These are phyloP conservation scores for Polypedilum pembai DNA, from an alignment of 1,140 invertebrate species.

Conservation along the genomic window DNA sequence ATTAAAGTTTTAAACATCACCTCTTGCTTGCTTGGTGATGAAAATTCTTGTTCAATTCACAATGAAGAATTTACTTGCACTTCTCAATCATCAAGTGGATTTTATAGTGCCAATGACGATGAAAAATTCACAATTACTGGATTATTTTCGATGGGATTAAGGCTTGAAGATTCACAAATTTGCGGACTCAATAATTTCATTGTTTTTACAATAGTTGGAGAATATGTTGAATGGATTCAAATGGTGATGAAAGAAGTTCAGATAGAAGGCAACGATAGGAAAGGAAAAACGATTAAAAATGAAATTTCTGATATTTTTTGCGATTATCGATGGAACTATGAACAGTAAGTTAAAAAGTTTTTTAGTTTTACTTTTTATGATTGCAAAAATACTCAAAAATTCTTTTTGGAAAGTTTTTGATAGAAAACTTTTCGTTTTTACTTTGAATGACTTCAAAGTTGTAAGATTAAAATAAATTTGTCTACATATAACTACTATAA, in stretches of 20 bases:
- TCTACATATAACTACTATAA: no score
- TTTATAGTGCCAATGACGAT: not conserved
- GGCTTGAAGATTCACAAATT: not conserved
- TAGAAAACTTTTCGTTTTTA: no score
- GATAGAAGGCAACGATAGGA: not conserved
- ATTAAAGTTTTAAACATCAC: not conserved
- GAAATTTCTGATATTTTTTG: slow-evolving; percentile 12
- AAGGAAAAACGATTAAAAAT: not conserved
- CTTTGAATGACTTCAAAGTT: no score
- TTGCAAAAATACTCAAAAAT: no score
- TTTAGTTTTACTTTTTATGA: no score
- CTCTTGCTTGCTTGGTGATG: not conserved
- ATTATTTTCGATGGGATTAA: not conserved
- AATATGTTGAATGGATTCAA: not conserved
- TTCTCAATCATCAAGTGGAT: not conserved
- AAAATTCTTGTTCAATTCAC: not conserved
- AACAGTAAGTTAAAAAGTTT: not conserved
- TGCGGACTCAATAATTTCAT: not conserved
- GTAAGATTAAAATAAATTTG: no score
- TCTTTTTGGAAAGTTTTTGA: no score
- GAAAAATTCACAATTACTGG: not conserved
- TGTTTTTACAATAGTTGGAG: not conserved
- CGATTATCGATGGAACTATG: slow-evolving; percentile 1
- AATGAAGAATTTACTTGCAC: not conserved
- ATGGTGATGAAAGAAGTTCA: not conserved